Conservation (phyloP, 2,888 invertebrate genomes). For the Atherix ibis region DNA sequence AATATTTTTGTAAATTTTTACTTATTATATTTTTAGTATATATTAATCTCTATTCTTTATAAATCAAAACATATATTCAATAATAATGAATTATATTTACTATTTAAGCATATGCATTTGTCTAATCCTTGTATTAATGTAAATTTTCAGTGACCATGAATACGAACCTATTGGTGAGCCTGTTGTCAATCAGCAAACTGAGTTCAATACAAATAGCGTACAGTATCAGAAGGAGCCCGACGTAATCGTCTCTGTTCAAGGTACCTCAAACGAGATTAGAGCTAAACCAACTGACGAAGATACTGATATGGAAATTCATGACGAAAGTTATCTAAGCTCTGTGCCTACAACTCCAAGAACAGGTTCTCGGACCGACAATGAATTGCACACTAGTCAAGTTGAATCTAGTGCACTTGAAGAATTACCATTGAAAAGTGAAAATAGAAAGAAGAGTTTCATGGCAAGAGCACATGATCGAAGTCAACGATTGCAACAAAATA, state of each 20-base stretch:
- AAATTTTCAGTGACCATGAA: slow-evolving; percentile 70
- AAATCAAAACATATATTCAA: too few species aligned
- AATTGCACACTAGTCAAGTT: slow-evolving; percentile 50
- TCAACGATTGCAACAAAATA: slow-evolving; percentile 44
- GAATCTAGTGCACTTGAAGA: slow-evolving; percentile 51
- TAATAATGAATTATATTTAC: too few species aligned
- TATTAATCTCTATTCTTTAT: too few species aligned
- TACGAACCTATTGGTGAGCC: slow-evolving; percentile 78
- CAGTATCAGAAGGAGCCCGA: slow-evolving; percentile 16
- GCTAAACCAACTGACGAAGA: slow-evolving; percentile 25
- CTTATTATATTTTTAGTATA: too few species aligned
- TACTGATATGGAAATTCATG: slow-evolving; percentile 37
- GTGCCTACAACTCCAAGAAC: slow-evolving; percentile 37
- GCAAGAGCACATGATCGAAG: slow-evolving; percentile 36
- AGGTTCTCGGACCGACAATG: slow-evolving; percentile 47
- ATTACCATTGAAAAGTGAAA: slow-evolving; percentile 41
- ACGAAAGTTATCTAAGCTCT: slow-evolving; percentile 44
- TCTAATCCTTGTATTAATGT: too few species aligned
- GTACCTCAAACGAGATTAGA: slow-evolving; percentile 20
- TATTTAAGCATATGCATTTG: too few species aligned
- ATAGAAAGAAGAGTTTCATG: slow-evolving; percentile 35
- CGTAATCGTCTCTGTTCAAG: slow-evolving; percentile 6
- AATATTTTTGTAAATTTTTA: too few species aligned
- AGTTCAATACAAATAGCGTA: slow-evolving; percentile 10
- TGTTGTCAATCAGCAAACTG: slow-evolving; percentile 15